Evolutionary conservation across 1,140 invertebrate genomes (phyloP).

Genomic region (Hycleus cichorii): DNA sequence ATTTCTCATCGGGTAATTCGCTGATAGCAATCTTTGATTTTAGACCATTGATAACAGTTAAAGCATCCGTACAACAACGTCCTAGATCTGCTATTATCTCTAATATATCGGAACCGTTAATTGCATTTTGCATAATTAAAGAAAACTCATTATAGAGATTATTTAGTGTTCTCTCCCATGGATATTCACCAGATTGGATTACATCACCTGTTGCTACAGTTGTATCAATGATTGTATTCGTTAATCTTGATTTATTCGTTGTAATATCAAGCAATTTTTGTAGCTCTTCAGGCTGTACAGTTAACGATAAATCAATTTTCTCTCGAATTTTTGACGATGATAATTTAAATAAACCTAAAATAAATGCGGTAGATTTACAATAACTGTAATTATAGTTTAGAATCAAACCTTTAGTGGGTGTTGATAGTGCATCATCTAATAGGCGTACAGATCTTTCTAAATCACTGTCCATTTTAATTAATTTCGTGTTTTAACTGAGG

Average conservation of each 20-base stretch:
- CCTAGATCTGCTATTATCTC: slow-evolving; percentile 51
- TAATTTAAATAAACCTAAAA: slow-evolving; percentile 12
- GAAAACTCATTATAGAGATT: slow-evolving; percentile 53
- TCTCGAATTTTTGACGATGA: not conserved
- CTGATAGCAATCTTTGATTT: slow-evolving; percentile 39
- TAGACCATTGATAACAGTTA: slow-evolving; percentile 44
- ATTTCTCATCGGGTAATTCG: slow-evolving; percentile 46
- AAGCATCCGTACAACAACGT: slow-evolving; percentile 47
- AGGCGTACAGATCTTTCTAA: slow-evolving; percentile 34
- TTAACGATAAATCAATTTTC: slow-evolving; percentile 30
- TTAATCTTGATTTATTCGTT: slow-evolving; percentile 4
- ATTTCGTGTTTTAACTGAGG: not conserved
- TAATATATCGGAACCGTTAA: slow-evolving; percentile 47
- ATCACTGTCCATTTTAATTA: slow-evolving; percentile 33
- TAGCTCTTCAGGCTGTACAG: slow-evolving; percentile 35
- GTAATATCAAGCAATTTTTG: slow-evolving; percentile 27
- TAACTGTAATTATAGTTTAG: too few species aligned
- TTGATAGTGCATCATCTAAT: slow-evolving; percentile 34
- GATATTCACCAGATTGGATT: slow-evolving; percentile 39
- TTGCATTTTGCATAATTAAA: slow-evolving; percentile 48
- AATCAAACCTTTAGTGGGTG: slow-evolving; percentile 28
- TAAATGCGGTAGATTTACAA: not conserved
- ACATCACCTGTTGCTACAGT: slow-evolving; percentile 42
- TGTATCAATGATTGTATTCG: slow-evolving; percentile 14
- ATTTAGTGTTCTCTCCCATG: slow-evolving; percentile 46